These are phyloP conservation scores for Rhodeus uyekii DNA, from an alignment of 2,797 vertebrate species.

Conservation along the genomic window DNA sequence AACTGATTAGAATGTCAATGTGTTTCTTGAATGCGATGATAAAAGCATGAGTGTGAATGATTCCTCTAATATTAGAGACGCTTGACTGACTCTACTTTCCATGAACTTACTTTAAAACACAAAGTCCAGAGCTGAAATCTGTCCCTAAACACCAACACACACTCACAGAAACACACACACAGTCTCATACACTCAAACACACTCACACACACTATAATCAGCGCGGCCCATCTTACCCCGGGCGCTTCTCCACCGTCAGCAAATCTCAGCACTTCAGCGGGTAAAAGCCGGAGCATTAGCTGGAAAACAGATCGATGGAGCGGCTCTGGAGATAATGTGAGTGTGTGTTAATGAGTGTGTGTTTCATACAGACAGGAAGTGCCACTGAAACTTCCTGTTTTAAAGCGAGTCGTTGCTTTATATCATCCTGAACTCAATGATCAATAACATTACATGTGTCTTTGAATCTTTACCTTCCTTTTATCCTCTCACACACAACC, in stretches of 20 bases:
- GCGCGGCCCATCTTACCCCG: not conserved
- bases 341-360: not conserved
- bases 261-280: constrained; percentile 20
- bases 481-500: not conserved
- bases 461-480: no score
- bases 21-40: no score
- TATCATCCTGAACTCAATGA: not conserved
- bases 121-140: not conserved
- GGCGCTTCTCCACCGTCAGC: constrained; percentile 26
- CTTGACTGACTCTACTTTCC: not conserved
- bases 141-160: not conserved
- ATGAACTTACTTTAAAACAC: no score
- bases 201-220: not conserved
- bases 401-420: constrained; percentile 16
- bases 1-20: no score
- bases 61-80: not conserved
- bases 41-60: no score
- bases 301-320: constrained; percentile 50
- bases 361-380: constrained; percentile 43
- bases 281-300: constrained; percentile 45
- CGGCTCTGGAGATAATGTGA: constrained; percentile 9
- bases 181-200: no score
- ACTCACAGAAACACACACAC: no score
- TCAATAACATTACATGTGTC: constrained; percentile 22
- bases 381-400: constrained; percentile 47